Evolutionary conservation across 2,113 vertebrate species (phyloP), one percentile per base, ranked within the genome.

Genomic region (Lepus europaeus): DNA sequence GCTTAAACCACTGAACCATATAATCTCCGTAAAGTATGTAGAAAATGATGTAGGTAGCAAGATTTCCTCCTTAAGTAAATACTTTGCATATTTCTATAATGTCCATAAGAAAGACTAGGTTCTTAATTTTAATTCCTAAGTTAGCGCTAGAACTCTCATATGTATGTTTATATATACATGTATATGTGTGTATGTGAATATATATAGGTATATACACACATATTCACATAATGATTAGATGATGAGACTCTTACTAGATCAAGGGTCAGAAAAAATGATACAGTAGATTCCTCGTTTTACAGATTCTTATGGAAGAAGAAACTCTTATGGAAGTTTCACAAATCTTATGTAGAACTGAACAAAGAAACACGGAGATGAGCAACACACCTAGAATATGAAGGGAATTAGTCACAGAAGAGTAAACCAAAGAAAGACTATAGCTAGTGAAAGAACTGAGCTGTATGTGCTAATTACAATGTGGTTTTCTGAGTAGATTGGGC

Each of bases 41-140:
- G 80, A 89, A 82, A 83, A 66, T 72, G 25, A 79, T 69, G 20
- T 73, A 64, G 6, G 29, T 17, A 90, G 51, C 80, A 68, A 66
- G 61, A 79, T 85, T 92, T 86, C 19, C 31, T 90, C 56, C 13
- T 78, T 87, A 53, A 59, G 39, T 73, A 93, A 80, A 61, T 80
- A 45, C 23, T 77, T 90, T 64, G n/a, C 53, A 27, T 92, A 23
- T 84, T 94, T 89, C 63, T 87, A 13, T 74, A 72, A 45, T 94
- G 25, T 7, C 22, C 31, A 36, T 23, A 68, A 91, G 23, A 94
- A 94, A 93, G 17, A 39, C n/a, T 63, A 88, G 29, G 22, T 31
- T 92, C n/a, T 92, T 11, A n/a, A 89, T 39, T 95, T 92, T 51
- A 91, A 81, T 85, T 84, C 17, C 51, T 66, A 73, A 70, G 9